These are phyloP conservation scores for Thamnophis elegans DNA, from an alignment of 2,797 vertebrate species.

Conservation along the genomic window DNA sequence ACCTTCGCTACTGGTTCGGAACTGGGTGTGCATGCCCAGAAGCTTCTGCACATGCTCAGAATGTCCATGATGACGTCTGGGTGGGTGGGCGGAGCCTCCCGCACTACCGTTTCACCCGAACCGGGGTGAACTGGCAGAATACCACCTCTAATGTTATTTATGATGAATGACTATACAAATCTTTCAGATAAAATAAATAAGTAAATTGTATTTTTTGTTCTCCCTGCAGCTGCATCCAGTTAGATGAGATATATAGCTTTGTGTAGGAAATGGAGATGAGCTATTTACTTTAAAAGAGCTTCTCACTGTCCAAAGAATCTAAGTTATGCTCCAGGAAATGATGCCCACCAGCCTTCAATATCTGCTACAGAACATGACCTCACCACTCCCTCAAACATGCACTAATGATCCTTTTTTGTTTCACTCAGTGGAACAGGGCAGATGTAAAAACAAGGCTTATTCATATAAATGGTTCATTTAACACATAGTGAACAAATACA, in stretches of 20 bases:
- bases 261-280: background rate
- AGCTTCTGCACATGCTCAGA: too few species aligned
- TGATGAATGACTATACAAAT: background rate
- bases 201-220: background rate
- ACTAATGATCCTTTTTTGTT: slow-evolving; percentile 58
- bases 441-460: slow-evolving; percentile 48
- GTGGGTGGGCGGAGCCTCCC: too few species aligned
- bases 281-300: slow-evolving; percentile 54
- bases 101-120: too few species aligned
- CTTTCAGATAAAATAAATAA: background rate
- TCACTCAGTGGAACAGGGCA: slow-evolving; percentile 30
- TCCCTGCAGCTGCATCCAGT: background rate
- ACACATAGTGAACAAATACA: slow-evolving; percentile 62
- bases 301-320: slow-evolving; percentile 28
- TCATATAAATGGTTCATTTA: slow-evolving; percentile 66
- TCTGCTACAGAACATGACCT: background rate
- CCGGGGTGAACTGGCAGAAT: too few species aligned
- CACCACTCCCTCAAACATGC: background rate
- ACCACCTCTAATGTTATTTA: background rate
- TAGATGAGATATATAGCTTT: fast-evolving
- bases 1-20: too few species aligned
- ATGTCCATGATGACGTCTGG: too few species aligned
- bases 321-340: slow-evolving; percentile 39
- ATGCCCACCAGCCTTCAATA: slow-evolving; percentile 12
- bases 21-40: too few species aligned